Conservation (phyloP, 2,888 invertebrate genomes). For the Drosophila picticornis region DNA sequence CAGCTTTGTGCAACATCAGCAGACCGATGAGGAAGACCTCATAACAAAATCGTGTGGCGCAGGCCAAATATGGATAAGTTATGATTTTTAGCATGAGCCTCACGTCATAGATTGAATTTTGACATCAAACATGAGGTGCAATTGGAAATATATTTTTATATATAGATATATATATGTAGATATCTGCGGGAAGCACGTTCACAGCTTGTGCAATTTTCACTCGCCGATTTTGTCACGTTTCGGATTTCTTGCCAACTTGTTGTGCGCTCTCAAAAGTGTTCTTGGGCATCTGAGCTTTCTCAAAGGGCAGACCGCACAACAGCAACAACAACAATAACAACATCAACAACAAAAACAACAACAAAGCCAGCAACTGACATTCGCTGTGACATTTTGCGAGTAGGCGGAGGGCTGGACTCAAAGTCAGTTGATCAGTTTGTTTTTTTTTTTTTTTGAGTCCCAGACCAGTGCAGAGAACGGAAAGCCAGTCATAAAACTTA, state of each 20-base stretch:
- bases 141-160: not conserved
- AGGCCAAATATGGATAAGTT: slow-evolving; percentile 59
- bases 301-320: slow-evolving; percentile 60
- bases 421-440: slow-evolving; percentile 1
- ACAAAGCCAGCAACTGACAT: slow-evolving; percentile 64
- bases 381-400: slow-evolving; percentile 72
- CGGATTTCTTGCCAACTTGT: slow-evolving; percentile 48
- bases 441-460: not conserved
- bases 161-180: not conserved
- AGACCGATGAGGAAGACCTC: slow-evolving; percentile 3
- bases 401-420: slow-evolving; percentile 15
- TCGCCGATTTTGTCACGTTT: slow-evolving; percentile 63
- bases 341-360: slow-evolving; percentile 10
- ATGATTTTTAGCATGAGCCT: slow-evolving; percentile 70
- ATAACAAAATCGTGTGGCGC: slow-evolving; percentile 39
- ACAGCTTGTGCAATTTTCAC: slow-evolving; percentile 70
- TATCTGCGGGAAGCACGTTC: slow-evolving; percentile 56
- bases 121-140: slow-evolving; percentile 50
- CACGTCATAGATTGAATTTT: slow-evolving; percentile 78
- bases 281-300: slow-evolving; percentile 55
- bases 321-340: slow-evolving; percentile 1
- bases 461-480: slow-evolving; percentile 27
- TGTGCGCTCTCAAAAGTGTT: slow-evolving; percentile 38
- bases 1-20: slow-evolving; percentile 31
- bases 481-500: slow-evolving; percentile 64